Conservation (phyloP, 2,888 invertebrate genomes). For the Odontocerum albicorne region DNA sequence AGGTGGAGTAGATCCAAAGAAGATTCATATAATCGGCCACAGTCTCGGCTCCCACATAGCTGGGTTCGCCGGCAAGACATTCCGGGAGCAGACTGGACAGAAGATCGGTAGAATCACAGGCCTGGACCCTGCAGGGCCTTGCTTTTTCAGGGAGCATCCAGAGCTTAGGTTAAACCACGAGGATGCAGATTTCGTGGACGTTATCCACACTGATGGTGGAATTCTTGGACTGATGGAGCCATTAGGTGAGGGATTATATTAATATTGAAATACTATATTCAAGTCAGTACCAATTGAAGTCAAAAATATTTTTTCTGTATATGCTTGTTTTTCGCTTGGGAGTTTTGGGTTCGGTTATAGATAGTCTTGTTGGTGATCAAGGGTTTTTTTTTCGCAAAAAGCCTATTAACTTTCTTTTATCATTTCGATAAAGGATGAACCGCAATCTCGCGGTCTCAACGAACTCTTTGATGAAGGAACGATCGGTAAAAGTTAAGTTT, state of each 20-base stretch:
- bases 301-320: too few species aligned
- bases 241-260: slow-evolving; percentile 16
- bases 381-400: too few species aligned
- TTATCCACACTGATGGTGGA: slow-evolving; percentile 29
- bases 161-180: slow-evolving; percentile 14
- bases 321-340: too few species aligned
- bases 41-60: slow-evolving; percentile 33
- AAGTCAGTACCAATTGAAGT: too few species aligned
- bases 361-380: too few species aligned
- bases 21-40: slow-evolving; percentile 29
- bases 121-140: slow-evolving; percentile 35
- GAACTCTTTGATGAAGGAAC: too few species aligned
- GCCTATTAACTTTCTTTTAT: too few species aligned
- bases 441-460: too few species aligned
- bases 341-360: too few species aligned
- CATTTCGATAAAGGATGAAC: too few species aligned
- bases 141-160: slow-evolving; percentile 30
- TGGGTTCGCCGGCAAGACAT: slow-evolving; percentile 28
- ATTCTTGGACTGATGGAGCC: slow-evolving; percentile 25
- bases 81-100: slow-evolving; percentile 23
- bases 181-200: slow-evolving; percentile 31
- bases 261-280: too few species aligned
- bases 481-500: too few species aligned
- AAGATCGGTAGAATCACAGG: slow-evolving; percentile 25
- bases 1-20: slow-evolving; percentile 12